Evolutionary conservation across 2,888 invertebrate species (phyloP).

Genomic region (Diploptera punctata): DNA sequence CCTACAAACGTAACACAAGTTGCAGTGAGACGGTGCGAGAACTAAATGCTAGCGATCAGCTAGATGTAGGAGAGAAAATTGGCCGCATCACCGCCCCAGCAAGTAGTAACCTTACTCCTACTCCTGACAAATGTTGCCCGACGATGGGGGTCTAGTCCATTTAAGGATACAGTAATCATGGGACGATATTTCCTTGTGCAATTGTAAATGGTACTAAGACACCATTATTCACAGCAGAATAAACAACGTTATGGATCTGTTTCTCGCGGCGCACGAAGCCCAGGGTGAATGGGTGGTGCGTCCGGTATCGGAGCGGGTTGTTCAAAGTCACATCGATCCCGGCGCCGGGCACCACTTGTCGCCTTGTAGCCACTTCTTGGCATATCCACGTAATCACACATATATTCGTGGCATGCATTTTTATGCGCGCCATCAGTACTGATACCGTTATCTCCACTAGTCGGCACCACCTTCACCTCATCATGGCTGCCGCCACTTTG

Average conservation of each 20-base stretch:
- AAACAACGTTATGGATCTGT: conserved; percentile 15
- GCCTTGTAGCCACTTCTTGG: too few species aligned
- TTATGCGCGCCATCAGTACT: not conserved
- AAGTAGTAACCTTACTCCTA: conserved; percentile 30
- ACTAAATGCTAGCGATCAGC: conserved; percentile 58
- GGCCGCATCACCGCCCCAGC: conserved; percentile 31
- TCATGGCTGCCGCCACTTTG: not conserved
- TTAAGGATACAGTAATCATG: too few species aligned
- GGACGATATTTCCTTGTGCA: not conserved
- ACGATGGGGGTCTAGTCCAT: not conserved
- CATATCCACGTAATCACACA: too few species aligned
- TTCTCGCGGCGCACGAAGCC: conserved; percentile 16
- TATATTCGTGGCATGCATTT: not conserved
- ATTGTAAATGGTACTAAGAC: not conserved
- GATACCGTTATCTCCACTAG: not conserved
- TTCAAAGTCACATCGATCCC: conserved; percentile 31
- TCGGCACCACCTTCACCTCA: not conserved
- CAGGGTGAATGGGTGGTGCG: conserved; percentile 18
- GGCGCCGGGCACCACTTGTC: not conserved
- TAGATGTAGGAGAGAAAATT: conserved; percentile 21
- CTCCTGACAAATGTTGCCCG: not conserved
- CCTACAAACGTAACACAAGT: conserved; percentile 69
- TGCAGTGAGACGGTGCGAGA: conserved; percentile 67
- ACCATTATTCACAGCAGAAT: not conserved
- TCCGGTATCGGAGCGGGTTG: conserved; percentile 32